Evolutionary conservation across 2,797 vertebrate genomes (phyloP).

Genomic region (Emydoidea blandingii): DNA sequence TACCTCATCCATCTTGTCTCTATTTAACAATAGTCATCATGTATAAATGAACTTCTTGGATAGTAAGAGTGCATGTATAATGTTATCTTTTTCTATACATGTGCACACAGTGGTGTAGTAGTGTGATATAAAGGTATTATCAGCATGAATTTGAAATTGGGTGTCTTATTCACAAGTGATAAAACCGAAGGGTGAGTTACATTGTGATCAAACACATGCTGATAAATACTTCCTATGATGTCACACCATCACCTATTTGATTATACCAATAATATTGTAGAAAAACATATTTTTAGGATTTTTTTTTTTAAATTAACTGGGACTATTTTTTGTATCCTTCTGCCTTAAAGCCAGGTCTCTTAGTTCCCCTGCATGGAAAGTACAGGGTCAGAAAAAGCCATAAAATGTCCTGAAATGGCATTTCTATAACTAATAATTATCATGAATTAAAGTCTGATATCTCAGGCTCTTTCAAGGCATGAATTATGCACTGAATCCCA

Average conservation of each 20-base stretch:
- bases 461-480: background rate
- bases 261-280: background rate
- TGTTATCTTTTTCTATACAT: too few species aligned
- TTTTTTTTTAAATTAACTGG: background rate
- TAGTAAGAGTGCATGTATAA: background rate
- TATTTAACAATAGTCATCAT: background rate
- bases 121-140: background rate
- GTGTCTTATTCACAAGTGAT: background rate
- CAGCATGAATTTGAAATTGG: background rate
- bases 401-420: background rate
- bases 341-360: background rate
- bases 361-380: background rate
- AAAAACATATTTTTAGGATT: background rate
- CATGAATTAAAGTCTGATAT: background rate
- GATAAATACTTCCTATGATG: background rate
- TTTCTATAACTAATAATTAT: background rate
- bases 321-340: background rate
- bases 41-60: background rate
- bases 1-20: too few species aligned
- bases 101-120: background rate
- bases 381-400: background rate
- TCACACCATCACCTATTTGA: background rate
- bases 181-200: fast-evolving
- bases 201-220: background rate
- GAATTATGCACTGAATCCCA: background rate